phyloP scores from a whole-genome alignment of 2,888 invertebrate species.

The Diaperis boleti region DNA sequence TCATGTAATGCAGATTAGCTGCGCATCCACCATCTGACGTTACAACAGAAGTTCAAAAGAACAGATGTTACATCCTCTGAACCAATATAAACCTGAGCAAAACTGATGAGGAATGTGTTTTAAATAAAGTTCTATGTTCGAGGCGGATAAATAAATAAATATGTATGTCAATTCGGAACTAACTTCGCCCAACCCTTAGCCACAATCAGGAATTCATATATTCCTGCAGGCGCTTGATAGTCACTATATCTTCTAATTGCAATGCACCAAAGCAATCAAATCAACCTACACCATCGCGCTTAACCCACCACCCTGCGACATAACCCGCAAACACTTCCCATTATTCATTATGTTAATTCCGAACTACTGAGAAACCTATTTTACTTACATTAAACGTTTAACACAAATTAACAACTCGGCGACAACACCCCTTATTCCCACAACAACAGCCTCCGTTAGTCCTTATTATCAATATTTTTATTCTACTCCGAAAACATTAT shows the following conservation, averaged over 20 bases:
- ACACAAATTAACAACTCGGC: not conserved
- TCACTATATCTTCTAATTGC: slow-evolving; percentile 33
- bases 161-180: slow-evolving; percentile 19
- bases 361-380: not conserved
- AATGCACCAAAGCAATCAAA: slow-evolving; percentile 34
- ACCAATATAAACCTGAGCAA: slow-evolving; percentile 49
- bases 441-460: no score
- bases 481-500: slow-evolving; percentile 12
- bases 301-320: slow-evolving; percentile 1
- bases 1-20: slow-evolving; percentile 60
- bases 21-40: slow-evolving; percentile 53
- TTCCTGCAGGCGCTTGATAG: slow-evolving; percentile 27
- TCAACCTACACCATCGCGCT: slow-evolving; percentile 22
- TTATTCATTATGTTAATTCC: slow-evolving; percentile 25
- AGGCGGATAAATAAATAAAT: slow-evolving; percentile 33
- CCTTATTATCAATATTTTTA: not conserved
- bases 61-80: slow-evolving; percentile 52
- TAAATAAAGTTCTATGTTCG: slow-evolving; percentile 45
- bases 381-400: not conserved
- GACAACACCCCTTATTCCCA: not conserved
- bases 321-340: slow-evolving; percentile 27
- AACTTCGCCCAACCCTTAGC: slow-evolving; percentile 1
- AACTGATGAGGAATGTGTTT: slow-evolving; percentile 51
- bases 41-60: slow-evolving; percentile 50
- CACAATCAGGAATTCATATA: slow-evolving; percentile 36